Conservation (phyloP, 2,797 vertebrate species). For the Chaetodon trifasciatus region DNA sequence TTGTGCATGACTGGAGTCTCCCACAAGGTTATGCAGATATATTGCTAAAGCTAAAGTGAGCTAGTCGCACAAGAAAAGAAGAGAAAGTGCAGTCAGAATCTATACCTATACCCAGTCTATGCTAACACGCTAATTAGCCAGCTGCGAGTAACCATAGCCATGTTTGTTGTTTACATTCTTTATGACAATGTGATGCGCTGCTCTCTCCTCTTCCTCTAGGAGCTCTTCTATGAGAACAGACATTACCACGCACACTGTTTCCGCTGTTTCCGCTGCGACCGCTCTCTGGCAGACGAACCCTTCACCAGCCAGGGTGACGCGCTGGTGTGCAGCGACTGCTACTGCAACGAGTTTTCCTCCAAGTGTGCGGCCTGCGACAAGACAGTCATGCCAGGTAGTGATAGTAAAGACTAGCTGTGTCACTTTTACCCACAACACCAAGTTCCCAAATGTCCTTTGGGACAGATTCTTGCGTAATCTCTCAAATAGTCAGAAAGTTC, state of each 20-base stretch:
- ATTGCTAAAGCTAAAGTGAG: too few relatives aligned
- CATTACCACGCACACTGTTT: slow-evolving; percentile 97
- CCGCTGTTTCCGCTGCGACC: slow-evolving; percentile 94
- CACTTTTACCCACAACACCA: background rate
- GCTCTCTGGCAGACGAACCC: slow-evolving; percentile 93
- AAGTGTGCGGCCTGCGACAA: slow-evolving; percentile 94
- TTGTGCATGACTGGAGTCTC: too few relatives aligned
- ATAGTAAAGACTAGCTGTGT: background rate
- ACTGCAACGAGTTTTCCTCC: slow-evolving; percentile 95
- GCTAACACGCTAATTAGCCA: too few relatives aligned
- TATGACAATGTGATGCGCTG: too few relatives aligned
- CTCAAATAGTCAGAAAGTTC: slow-evolving; percentile 24
- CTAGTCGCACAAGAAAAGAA: too few relatives aligned
- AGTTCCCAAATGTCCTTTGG: background rate
- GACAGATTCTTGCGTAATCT: background rate
- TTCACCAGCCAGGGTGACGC: slow-evolving; percentile 93
- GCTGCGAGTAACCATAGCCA: too few relatives aligned
- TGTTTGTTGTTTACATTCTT: too few relatives aligned
- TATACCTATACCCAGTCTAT: too few relatives aligned
- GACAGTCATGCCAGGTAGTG: slow-evolving; percentile 94
- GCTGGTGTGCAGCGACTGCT: slow-evolving; percentile 96
- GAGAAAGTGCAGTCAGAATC: too few relatives aligned
- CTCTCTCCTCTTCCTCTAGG: slow-evolving; percentile 79
- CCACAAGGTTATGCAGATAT: too few relatives aligned
- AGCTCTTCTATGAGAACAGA: slow-evolving; percentile 94